phyloP scores from a whole-genome alignment of 2,113 vertebrate genomes.

The Serinus canaria region DNA sequence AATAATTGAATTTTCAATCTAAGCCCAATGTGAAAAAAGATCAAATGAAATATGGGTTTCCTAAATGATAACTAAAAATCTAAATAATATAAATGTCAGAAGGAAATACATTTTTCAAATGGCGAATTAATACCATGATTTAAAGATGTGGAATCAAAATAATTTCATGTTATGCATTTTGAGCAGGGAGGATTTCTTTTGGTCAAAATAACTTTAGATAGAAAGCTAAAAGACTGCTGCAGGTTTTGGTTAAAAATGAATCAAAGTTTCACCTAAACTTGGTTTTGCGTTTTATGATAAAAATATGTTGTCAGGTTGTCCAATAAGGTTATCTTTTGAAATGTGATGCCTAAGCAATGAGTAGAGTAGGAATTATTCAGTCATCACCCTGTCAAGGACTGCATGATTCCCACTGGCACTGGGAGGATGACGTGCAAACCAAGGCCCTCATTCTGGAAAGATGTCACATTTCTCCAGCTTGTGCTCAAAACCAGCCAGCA shows the following conservation, averaged over 20 bases:
- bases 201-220: background rate
- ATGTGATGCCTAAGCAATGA: constrained; percentile 7
- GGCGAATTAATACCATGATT: background rate
- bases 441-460: background rate
- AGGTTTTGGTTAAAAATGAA: background rate
- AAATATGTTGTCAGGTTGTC: constrained; percentile 32
- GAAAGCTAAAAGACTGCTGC: background rate
- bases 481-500: background rate
- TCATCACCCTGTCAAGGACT: constrained; percentile 25
- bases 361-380: constrained; percentile 32
- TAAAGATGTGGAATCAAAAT: background rate
- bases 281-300: background rate
- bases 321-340: constrained; percentile 19
- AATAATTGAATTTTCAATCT: background rate
- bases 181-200: background rate
- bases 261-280: background rate
- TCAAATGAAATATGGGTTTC: background rate
- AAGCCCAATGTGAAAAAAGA: background rate
- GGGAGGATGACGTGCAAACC: background rate
- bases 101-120: background rate
- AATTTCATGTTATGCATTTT: background rate
- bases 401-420: constrained; percentile 9
- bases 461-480: background rate
- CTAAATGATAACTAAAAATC: background rate
- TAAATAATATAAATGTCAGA: background rate